These are phyloP conservation scores for Phasianus colchicus DNA, from an alignment of 2,113 vertebrate genomes.

Conservation along the genomic window DNA sequence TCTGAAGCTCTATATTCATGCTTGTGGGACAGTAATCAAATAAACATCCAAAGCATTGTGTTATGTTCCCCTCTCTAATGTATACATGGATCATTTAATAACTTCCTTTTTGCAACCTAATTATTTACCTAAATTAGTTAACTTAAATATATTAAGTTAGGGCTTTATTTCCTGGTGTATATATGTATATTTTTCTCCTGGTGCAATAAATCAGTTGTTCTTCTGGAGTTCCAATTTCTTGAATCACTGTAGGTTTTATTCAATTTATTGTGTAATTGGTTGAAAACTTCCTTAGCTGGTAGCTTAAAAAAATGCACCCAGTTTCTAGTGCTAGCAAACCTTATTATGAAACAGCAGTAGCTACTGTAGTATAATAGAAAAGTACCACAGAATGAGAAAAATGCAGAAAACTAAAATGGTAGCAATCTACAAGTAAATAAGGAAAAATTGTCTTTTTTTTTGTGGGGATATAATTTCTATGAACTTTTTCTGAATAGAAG, in stretches of 20 bases:
- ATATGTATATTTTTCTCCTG: background rate
- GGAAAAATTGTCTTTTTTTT: background rate
- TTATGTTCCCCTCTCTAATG: background rate
- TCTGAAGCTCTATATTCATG: background rate
- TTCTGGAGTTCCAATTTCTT: background rate
- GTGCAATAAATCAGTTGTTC: conserved; percentile 1
- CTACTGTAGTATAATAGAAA: background rate
- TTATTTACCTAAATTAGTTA: conserved; percentile 49
- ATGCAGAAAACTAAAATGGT: background rate
- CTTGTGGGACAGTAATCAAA: conserved; percentile 1
- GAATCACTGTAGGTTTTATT: conserved; percentile 48
- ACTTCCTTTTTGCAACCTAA: conserved; percentile 13
- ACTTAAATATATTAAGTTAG: conserved; percentile 47
- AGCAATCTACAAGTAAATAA: background rate
- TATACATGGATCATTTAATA: background rate
- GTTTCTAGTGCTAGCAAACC: background rate
- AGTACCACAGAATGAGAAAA: background rate
- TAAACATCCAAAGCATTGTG: background rate
- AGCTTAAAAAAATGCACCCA: background rate
- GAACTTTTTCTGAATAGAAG: background rate
- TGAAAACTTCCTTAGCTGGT: conserved; percentile 33
- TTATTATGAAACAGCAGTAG: background rate
- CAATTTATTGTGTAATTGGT: conserved; percentile 39
- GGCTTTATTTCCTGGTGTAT: conserved; percentile 44
- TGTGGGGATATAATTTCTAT: background rate